These are phyloP conservation scores for Papilio polyxenes DNA, from an alignment of 1,140 invertebrate genomes.

Conservation along the genomic window DNA sequence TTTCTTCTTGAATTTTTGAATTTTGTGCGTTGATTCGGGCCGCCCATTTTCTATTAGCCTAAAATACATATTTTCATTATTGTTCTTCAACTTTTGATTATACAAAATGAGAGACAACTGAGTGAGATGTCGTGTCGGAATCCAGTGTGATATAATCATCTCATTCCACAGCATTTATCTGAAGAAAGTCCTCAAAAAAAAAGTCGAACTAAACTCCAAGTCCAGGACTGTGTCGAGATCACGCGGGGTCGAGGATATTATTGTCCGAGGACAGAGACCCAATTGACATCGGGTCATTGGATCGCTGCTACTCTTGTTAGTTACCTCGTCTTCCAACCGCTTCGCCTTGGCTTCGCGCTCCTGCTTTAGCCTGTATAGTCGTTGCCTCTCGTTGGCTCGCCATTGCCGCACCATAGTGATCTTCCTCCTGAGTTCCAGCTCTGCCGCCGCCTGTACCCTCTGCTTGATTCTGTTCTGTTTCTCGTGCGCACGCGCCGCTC, in stretches of 20 bases:
- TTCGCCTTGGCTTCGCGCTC: conserved; percentile 63
- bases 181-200: too few species aligned
- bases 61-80: background rate
- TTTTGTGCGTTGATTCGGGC: conserved; percentile 66
- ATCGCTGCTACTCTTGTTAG: background rate
- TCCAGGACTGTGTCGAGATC: too few species aligned
- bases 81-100: background rate
- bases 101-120: background rate
- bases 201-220: too few species aligned
- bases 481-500: conserved; percentile 58
- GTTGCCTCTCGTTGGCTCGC: conserved; percentile 70
- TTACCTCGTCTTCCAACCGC: conserved; percentile 61
- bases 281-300: background rate
- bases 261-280: background rate
- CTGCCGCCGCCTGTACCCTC: conserved; percentile 69
- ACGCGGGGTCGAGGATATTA: too few species aligned
- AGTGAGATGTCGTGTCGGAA: too few species aligned
- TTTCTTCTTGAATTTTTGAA: conserved; percentile 67
- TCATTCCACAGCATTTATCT: too few species aligned
- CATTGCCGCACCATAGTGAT: conserved; percentile 74
- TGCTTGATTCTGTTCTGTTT: conserved; percentile 72
- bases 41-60: conserved; percentile 72
- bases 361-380: conserved; percentile 62
- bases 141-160: too few species aligned
- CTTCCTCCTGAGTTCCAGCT: conserved; percentile 72